Evolutionary conservation across 2,888 invertebrate genomes (phyloP), one percentile per base, ranked within the genome.

Genomic region (Glyphotaelius pellucidus): DNA sequence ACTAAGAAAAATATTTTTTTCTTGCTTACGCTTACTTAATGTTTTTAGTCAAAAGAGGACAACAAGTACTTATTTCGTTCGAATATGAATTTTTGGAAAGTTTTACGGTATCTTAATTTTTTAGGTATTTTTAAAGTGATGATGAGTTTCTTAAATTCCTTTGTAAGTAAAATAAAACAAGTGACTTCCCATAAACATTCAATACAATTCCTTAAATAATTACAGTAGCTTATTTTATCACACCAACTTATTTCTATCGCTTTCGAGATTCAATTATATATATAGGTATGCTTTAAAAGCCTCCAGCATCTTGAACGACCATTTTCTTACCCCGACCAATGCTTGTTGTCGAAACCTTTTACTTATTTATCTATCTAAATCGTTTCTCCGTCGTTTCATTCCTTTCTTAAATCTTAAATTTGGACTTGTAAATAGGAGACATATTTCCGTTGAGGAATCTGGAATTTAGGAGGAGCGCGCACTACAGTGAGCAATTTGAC

Each of bases 381-480:
- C 52, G 87, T 47, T 67, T 87, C 32, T 25, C 67, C 52, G n/a
- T 52, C 67, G 67, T 67, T 67, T 67, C 87, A 47, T 67, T 47
- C 67, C 52, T 31, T 87, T 67, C 67, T 87, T 32, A 52, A 87
- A 87, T 87, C 86, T 87, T 30, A 87, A 87, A 87, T 87, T 67
- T 87, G 52, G 67, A 87, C 87, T 67, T 89, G 67, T 89, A 89
- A 89, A 89, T 35, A 89, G 32, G 35, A 80, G 88, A 89, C 79
- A 79, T 89, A 89, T 79, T 89, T 89, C 88, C 32, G 31, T n/a
- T 19, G 79, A 35, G 79, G 35, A 79, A 31, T 42, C 38, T 86
- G n/a, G 86, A 86, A 52, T 52, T 87, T 87, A 3, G 87, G 42
- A 86, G 86, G 14, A 38, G 25, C 85, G 47, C 30, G 14, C 86